Base-by-base conservation (phyloP, 1,140 invertebrate species). In the Drosophila bocki region DNA sequence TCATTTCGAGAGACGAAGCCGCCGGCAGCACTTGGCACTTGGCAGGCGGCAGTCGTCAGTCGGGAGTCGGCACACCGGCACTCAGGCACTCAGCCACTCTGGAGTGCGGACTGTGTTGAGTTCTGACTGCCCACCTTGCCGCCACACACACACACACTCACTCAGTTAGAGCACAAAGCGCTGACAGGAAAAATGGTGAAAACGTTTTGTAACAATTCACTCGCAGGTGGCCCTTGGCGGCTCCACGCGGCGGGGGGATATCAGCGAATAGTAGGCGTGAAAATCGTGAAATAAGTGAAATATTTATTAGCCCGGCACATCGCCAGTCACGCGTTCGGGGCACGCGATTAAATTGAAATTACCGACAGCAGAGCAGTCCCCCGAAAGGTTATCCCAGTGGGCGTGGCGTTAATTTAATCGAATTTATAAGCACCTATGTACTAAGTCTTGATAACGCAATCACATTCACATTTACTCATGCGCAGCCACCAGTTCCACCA, bases 191-290 rank as follows among this genome's bases (percentile, higher is more conserved):
- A 90, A 90, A 85, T 85, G 75, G 63, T 63, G 68, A 79, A 90
- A 90, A 79, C 85, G 85, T 90, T 90, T 90, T 90, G 85, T 82
- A 82, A 68, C 85, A 84, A 84, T 88, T 90, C 80, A 88, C 80
- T 87, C 65, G 60, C 47, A 75, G 62, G 60, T 58, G 56, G 51
- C 60, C 37, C 53, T 19, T n/a, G 17, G 69, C 32, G 22, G n/a
- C 9, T 48, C 22, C 22, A 4, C 8, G 41, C 11, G 13, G 50
- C 29, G 17, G 19, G 41, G 42, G 45, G 22, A 15, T 74, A 57
- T 74, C 53, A 61, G 60, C 60, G 60, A 79, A 79, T 71, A 63
- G 84, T 87, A 87, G 84, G 84, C 84, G 84, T 87, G 77, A 88
- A 88, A 87, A 84, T 80, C 67, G 85, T 90, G 78, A 70, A 85